Evolutionary conservation across 1,140 invertebrate genomes (phyloP), one percentile per base, ranked within the genome.

Genomic region (Drosophila simulans): DNA sequence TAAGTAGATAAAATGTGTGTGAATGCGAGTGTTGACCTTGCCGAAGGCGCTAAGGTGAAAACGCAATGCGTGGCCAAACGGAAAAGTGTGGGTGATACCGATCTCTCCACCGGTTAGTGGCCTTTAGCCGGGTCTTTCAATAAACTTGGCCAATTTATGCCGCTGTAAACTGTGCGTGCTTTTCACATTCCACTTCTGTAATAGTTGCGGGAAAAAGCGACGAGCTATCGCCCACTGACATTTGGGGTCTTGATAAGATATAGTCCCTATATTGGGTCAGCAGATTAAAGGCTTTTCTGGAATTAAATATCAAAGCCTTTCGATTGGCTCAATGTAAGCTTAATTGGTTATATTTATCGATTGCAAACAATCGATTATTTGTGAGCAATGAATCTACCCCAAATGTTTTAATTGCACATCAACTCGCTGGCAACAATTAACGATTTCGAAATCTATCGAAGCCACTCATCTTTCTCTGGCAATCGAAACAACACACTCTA

Each of bases 1-100:
- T 73, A 83, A 88, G 79, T 88, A 89, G 84, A 88, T 88, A 89
- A 88, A 86, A 83, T 45, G 45, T 54, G 53, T 60, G 59, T 71
- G 58, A 55, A 60, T 69, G 56, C 63, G 63, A 54, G 55, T 72
- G 76, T 57, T 79, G 83, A 88, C 83, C 83, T 88, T 88, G 83
- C 66, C 52, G 27, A 58, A 77, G 68, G 68, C 68, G 73, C 81
- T 72, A 88, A 88, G 83, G 83, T 88, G 84, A 81, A 82, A 73
- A 82, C 45, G 59, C 45, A 57, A 58, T 71, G 65, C 54, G 55
- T 59, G 58, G 37, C 57, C 48, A 15, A 22, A 34, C 25, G 34
- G 76, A 15, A 66, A 39, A 63, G 39, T 15, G 77, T 62, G 60
- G 77, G 46, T 60, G 75, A 78, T 31, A 31, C 15, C 31, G 31